Evolutionary conservation across 2,113 vertebrate genomes (phyloP).

Genomic region (Xiphorhynchus elegans): DNA sequence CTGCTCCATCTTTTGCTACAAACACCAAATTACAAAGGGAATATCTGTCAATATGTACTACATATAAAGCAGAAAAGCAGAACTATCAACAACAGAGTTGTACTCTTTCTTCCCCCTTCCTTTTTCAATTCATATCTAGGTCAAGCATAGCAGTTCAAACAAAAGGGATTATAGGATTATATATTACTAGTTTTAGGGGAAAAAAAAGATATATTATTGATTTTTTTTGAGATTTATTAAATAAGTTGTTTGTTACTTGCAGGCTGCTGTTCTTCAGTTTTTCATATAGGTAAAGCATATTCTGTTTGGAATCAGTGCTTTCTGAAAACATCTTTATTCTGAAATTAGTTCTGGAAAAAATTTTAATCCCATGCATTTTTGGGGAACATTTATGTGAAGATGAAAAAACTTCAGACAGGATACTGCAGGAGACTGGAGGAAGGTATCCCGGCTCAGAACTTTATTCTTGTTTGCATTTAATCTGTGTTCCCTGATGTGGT

Average conservation of each 20-base stretch:
- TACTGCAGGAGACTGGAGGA: neutral
- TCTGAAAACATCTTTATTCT: neutral
- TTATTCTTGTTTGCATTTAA: neutral
- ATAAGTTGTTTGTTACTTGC: neutral
- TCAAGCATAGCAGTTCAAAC: neutral
- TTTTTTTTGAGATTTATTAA: neutral
- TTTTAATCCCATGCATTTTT: neutral
- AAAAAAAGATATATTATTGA: neutral
- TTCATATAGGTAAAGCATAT: neutral
- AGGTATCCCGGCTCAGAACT: neutral
- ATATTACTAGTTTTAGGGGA: neutral
- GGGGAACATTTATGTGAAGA: neutral
- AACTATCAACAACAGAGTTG: neutral
- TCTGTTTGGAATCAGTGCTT: neutral
- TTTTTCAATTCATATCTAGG: neutral
- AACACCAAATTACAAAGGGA: neutral
- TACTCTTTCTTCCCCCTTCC: neutral
- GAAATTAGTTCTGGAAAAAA: neutral
- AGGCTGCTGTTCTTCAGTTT: neutral
- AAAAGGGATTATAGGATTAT: neutral
- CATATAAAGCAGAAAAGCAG: neutral
- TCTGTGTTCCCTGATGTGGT: neutral
- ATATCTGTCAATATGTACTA: neutral
- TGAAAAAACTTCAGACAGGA: neutral
- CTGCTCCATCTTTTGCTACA: neutral